Conservation (phyloP, 2,888 invertebrate genomes). For the Corythucha ciliata region DNA sequence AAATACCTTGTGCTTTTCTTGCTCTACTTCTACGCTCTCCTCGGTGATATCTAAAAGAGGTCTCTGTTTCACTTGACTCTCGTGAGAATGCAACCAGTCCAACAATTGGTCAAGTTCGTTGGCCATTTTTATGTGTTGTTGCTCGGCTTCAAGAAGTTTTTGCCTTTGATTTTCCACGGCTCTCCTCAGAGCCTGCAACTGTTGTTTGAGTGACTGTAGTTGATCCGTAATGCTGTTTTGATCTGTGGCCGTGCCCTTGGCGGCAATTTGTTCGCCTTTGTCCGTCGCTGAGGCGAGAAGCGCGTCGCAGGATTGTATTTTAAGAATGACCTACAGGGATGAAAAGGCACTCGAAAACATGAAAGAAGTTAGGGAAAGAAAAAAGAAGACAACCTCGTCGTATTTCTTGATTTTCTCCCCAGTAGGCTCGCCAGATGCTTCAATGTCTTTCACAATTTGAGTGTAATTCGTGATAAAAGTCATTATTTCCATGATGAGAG, state of each 20-base stretch:
- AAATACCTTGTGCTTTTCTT: constrained; percentile 28
- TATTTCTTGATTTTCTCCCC: constrained; percentile 42
- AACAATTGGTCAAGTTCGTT: constrained; percentile 73
- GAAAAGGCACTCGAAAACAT: background rate
- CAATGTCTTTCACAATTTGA: constrained; percentile 73
- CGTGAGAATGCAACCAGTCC: constrained; percentile 73
- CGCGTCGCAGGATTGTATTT: constrained; percentile 85
- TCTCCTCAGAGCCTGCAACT: constrained; percentile 49
- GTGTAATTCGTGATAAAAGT: constrained; percentile 80
- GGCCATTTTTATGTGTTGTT: constrained; percentile 76
- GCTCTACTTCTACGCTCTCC: constrained; percentile 58
- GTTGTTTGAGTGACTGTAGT: constrained; percentile 75
- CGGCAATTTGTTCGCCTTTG: constrained; percentile 86
- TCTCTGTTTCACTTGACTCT: constrained; percentile 69
- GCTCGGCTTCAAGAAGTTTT: constrained; percentile 77
- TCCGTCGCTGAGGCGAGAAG: constrained; percentile 76
- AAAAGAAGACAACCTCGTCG: constrained; percentile 21
- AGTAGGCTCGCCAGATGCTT: constrained; percentile 68
- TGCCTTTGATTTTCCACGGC: constrained; percentile 76
- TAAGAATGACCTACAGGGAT: constrained; percentile 51
- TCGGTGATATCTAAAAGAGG: constrained; percentile 71
- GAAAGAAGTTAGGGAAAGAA: background rate
- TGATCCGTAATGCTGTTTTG: constrained; percentile 80
- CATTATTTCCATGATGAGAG: constrained; percentile 75
- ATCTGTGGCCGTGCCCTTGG: constrained; percentile 79